Evolutionary conservation across 2,113 vertebrate genomes (phyloP).

Genomic region (Stegastes partitus): DNA sequence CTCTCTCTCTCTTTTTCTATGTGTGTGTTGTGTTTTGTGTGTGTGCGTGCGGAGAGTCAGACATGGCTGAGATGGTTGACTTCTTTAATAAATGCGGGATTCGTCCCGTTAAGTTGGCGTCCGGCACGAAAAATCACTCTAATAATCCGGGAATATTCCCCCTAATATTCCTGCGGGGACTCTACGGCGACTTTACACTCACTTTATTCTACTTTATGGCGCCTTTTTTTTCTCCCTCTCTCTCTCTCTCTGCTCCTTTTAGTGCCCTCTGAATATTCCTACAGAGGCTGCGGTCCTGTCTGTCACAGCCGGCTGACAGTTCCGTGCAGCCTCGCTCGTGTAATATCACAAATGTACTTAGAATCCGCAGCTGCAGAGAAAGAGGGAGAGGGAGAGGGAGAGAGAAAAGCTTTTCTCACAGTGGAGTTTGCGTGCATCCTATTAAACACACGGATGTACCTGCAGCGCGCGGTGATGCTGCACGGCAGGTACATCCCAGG

Average conservation of each 20-base stretch:
- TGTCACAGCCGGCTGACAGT: slow-evolving; percentile 6
- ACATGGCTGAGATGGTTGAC: slow-evolving; percentile 57
- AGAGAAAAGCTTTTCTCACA: too few relatives aligned
- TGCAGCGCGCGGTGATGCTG: not conserved
- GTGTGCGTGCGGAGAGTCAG: slow-evolving; percentile 7
- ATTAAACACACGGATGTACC: not conserved
- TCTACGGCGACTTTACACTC: slow-evolving; percentile 25
- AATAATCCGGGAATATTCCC: slow-evolving; percentile 40
- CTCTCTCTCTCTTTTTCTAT: not conserved
- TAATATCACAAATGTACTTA: too few relatives aligned
- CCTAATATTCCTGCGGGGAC: slow-evolving; percentile 35
- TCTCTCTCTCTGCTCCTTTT: slow-evolving; percentile 21
- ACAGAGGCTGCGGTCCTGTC: slow-evolving; percentile 7
- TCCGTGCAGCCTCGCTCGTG: not conserved
- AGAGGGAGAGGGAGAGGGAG: too few relatives aligned
- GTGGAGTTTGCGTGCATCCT: too few relatives aligned
- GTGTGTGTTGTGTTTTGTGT: not conserved
- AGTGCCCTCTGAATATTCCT: slow-evolving; percentile 3
- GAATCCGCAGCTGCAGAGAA: too few relatives aligned
- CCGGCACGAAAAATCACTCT: slow-evolving; percentile 36
- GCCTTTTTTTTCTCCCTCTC: too few relatives aligned
- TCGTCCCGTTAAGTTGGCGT: slow-evolving; percentile 60
- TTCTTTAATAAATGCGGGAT: slow-evolving; percentile 70
- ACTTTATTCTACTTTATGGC: slow-evolving; percentile 50
- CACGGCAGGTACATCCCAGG: slow-evolving; percentile 29